Evolutionary conservation across 2,888 invertebrate genomes (phyloP), one percentile per base, ranked within the genome.

Genomic region (Cyrtodaria siliqua): DNA sequence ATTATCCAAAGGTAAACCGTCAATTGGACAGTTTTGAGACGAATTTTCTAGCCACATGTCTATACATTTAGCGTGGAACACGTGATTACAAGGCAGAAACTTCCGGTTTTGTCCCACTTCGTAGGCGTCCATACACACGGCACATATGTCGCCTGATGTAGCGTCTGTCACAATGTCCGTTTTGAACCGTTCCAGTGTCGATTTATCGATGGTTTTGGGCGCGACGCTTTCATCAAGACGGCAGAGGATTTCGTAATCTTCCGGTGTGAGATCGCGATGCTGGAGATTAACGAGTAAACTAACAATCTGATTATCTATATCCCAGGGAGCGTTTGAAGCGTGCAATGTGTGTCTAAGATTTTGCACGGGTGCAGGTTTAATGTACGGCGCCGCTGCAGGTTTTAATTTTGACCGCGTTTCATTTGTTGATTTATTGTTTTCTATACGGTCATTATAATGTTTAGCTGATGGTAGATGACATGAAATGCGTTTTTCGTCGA

Each of bases 241-340:
- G 9, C 90, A 81, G 18, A 92, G 80, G 33, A 89, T 61, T 8
- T 92, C 92, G 62, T 92, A 92, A 63, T 92, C 92, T 63, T 92
- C 92, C 0, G 92, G 92, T 4, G 90, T 90, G n/a, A 92, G 64
- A 1, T 92, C 92, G n/a, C 92, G 78, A 64, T 92, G 89, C 63
- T 92, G 92, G 6, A 92, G 47, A 20, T 55, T 83, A 14, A 92
- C 89, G 12, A 92, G 76, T 29, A 90, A 63, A 29, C 83, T 87
- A 1, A 90, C 73, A 2, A 91, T 55, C 14, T 83, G 84, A 1
- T 50, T 47, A 8, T 85, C 83, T 12, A 89, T 29, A 27, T 83
- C 84, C 0, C 49, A 33, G 0, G 88, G 74, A 6, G 75, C 80
- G 44, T 88, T 88, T 38, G 80, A 74, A 20, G 76, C 61, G 50